Percentiles rank a stretch among this genome's conserved stretches.
Evolutionary conservation across 2,797 vertebrate genomes (phyloP).

Genomic region (Chloroceryle inda): DNA sequence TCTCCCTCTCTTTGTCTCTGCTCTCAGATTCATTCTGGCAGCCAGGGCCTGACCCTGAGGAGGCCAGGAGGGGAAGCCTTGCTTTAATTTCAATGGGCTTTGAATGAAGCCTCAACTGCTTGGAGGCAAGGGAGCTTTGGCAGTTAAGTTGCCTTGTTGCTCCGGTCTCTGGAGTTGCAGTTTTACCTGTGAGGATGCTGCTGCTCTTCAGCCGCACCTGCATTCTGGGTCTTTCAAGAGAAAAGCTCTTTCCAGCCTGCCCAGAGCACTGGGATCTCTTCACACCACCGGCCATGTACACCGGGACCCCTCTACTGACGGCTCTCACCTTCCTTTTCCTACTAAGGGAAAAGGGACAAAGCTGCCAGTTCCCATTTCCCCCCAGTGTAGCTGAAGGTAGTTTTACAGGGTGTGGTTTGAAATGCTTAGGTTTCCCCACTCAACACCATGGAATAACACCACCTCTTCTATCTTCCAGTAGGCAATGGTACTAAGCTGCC

Average conservation of each 20-base stretch:
- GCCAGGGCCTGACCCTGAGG: background rate
- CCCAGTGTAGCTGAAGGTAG: background rate
- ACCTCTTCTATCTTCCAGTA: conserved; percentile 80
- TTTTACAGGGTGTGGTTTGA: background rate
- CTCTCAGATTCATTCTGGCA: background rate
- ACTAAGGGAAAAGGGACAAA: background rate
- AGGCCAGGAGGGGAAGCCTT: background rate
- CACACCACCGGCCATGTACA: background rate
- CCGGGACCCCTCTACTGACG: background rate
- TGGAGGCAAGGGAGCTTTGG: background rate
- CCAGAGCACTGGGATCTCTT: background rate
- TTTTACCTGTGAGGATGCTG: background rate
- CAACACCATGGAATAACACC: conserved; percentile 1
- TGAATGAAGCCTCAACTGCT: background rate
- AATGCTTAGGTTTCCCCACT: background rate
- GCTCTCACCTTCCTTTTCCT: background rate
- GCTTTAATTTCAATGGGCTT: background rate
- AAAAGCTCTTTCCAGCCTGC: background rate
- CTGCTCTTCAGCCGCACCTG: background rate
- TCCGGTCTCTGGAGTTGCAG: background rate
- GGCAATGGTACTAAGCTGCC: conserved; percentile 80
- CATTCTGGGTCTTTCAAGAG: background rate
- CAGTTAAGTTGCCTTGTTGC: background rate
- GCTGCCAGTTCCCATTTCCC: background rate
- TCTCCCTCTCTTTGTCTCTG: background rate